Evolutionary conservation across 2,113 vertebrate species (phyloP), one percentile per base, ranked within the genome.

Genomic region (Sinosuthora webbiana): DNA sequence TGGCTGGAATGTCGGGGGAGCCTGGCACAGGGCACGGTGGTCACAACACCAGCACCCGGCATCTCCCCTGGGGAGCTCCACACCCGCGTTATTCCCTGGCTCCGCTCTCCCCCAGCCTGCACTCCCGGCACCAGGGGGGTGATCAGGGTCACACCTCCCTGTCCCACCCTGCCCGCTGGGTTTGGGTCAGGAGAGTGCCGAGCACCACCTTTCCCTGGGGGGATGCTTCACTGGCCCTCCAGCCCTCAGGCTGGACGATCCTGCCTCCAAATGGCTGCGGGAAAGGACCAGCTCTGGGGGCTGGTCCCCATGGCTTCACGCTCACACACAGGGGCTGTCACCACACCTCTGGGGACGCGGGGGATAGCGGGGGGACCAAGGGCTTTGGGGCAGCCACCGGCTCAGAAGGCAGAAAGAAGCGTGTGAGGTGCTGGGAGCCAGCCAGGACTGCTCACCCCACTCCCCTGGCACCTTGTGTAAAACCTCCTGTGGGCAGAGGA

Each of bases 331-430:
- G 35, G 93, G 87, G 35, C 63, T 93, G 59, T 63, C 84, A 42
- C 52, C 55, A 53, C 20, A 70, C 30, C 42, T 95, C 80, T 60
- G 65, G 95, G 60, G n/a, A 77, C 25, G 60, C 59, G 44, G 79
- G 75, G 57, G 90, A 90, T 1, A 45, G 73, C 89, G 77, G 71
- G 83, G 27, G 37, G 37, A 39, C 15, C 14, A 9, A 73, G 95
- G 89, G 52, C 56, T 95, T 89, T 57, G 56, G 35, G 71, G 76
- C 82, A 82, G 80, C 50, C 37, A 45, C 37, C 0, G 0, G 56
- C 64, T 60, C 3, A 5, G 21, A 77, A 93, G 96, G 93, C 95
- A 63, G 60, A 92, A 97, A 63, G 60, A 93, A 97, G 89, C 94
- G 88, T 63, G 76, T 47, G 74, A 95, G 96, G 95, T 67, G 93